Conservation (phyloP, 2,888 invertebrate species). For the Ochropacha duplaris region DNA sequence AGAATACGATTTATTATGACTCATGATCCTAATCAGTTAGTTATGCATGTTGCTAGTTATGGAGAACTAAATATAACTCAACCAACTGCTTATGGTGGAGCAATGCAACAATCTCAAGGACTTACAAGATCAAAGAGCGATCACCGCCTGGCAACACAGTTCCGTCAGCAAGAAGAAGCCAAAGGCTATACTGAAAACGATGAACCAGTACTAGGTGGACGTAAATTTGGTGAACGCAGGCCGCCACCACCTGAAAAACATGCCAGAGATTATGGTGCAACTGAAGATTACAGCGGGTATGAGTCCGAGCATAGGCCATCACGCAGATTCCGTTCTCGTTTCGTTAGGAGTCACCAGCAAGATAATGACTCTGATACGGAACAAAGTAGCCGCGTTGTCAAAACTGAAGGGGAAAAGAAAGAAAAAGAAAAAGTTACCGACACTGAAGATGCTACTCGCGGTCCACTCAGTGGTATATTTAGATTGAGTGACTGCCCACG, state of each 20-base stretch:
- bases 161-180: constrained; percentile 92
- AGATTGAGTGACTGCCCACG: constrained; percentile 93
- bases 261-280: constrained; percentile 82
- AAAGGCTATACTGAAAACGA: constrained; percentile 85
- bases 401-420: constrained; percentile 85
- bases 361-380: constrained; percentile 92
- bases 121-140: constrained; percentile 97
- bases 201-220: constrained; percentile 87
- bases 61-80: constrained; percentile 94
- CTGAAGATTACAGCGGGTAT: constrained; percentile 88
- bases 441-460: constrained; percentile 94
- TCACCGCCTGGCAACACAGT: constrained; percentile 94
- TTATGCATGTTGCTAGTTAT: constrained; percentile 93
- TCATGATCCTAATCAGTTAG: constrained; percentile 95
- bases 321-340: constrained; percentile 88
- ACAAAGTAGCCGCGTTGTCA: constrained; percentile 82
- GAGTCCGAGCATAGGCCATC: constrained; percentile 85
- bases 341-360: constrained; percentile 86
- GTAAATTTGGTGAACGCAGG: constrained; percentile 90
- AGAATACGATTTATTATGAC: constrained; percentile 93
- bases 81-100: constrained; percentile 83
- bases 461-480: constrained; percentile 94
- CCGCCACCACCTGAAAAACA: constrained; percentile 79
- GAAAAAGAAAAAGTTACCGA: constrained; percentile 90
- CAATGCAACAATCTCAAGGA: constrained; percentile 86